Evolutionary conservation across 2,888 invertebrate genomes (phyloP), one percentile per base, ranked within the genome.

Genomic region (Eurytoma adleriae): DNA sequence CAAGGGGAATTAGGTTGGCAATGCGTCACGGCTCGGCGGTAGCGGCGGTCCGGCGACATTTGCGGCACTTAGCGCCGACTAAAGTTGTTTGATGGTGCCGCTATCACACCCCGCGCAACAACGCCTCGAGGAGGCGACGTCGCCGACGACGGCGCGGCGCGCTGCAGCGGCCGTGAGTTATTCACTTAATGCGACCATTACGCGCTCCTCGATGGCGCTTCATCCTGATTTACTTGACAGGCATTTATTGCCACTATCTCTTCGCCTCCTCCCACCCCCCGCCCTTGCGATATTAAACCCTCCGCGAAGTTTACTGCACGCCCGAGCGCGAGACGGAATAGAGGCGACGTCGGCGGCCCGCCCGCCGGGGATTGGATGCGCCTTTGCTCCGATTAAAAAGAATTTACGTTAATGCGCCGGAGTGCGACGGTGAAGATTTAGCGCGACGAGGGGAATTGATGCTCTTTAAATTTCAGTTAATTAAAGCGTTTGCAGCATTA

Each of bases 121-220:
- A 56, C 84, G 40, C 40, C 40, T 40, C 40, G 40, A 12, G 56
- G 68, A 57, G 84, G 82, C 85, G 57, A 16, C 52, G 69, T 10
- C 61, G 69, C n/a, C 78, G 68, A 52, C 50, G 75, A 78, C 82
- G 80, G 80, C 82, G 82, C 52, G 77, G 82, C 83, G 81, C 82
- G 74, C 83, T 83, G 82, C 50, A 24, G 70, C 76, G 83, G 85
- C 86, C 85, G 86, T 89, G 88, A 89, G 88, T 89, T 89, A 89
- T 89, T 89, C 89, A 89, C 89, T 89, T 89, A 89, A 89, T 89
- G 87, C 88, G 87, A 84, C 88, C 89, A 90, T 89, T 89, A 89
- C 88, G 86, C 84, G 86, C 88, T 88, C 86, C 89, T 89, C 89
- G 87, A 88, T 89, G 89, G 87, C 88, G 88, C 88, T 89, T 89